Conservation (phyloP, 2,888 invertebrate species). For the Synergus gifuensis region DNA sequence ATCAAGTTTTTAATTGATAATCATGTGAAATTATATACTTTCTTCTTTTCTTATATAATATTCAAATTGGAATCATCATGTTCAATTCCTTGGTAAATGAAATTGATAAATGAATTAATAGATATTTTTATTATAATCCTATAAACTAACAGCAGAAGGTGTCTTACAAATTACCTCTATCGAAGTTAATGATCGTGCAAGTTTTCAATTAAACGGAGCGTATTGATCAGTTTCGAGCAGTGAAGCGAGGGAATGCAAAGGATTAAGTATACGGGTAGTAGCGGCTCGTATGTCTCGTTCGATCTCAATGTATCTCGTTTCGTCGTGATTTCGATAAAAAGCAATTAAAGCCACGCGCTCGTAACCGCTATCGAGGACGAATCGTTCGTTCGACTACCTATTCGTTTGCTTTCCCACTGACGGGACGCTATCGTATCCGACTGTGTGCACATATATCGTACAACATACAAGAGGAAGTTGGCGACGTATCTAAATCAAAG, state of each 20-base stretch:
- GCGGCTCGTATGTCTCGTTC: constrained; percentile 30
- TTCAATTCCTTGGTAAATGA: neutral
- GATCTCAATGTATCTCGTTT: constrained; percentile 50
- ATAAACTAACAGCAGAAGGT: constrained; percentile 10
- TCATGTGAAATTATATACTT: too few species aligned
- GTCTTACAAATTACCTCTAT: constrained; percentile 9
- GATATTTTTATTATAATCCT: neutral
- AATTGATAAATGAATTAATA: neutral
- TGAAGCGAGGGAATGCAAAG: constrained; percentile 19
- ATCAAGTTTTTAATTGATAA: neutral
- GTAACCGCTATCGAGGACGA: constrained; percentile 55
- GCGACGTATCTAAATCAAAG: constrained; percentile 61
- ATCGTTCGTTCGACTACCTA: constrained; percentile 44
- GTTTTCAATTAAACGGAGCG: constrained; percentile 21
- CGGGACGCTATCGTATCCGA: constrained; percentile 1
- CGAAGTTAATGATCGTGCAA: constrained; percentile 26
- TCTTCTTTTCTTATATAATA: too few species aligned
- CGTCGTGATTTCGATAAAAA: constrained; percentile 62
- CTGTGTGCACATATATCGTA: constrained; percentile 41
- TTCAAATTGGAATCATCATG: too few species aligned
- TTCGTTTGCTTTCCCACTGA: constrained; percentile 37
- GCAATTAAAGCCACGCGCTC: constrained; percentile 63
- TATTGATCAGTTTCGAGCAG: constrained; percentile 33
- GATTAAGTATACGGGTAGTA: constrained; percentile 30
- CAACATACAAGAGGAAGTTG: constrained; percentile 42